Base-by-base conservation (phyloP, 2,888 invertebrate genomes). In the Hecatera dysodea region DNA sequence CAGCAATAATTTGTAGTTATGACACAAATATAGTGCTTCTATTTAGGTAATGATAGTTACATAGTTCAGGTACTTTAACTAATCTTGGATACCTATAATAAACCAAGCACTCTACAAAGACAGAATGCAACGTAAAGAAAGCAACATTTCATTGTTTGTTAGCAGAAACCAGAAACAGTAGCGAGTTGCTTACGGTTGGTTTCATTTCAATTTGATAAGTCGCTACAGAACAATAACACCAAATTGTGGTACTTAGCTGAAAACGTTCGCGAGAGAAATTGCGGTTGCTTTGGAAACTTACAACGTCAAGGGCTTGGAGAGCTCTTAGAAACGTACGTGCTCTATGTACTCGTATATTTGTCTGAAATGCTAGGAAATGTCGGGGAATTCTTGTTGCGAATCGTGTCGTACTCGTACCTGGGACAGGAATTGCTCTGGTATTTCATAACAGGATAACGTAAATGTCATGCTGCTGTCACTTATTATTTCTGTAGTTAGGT, bases 201-300 rank as follows among this genome's bases (percentile, higher is more conserved):
- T 86, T 75, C 75, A 76, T 74, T 63, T 72, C 64, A 79, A 75
- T 84, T 86, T 81, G 61, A 80, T 83, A 78, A 76, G 44, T 72
- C 61, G 50, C 66, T 64, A 67, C 73, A 62, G 59, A 75, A 82
- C 77, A 82, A 81, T 82, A 74, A 72, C 65, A 73, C 44, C 68
- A 79, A 84, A 81, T 84, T 84, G 76, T 77, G 59, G 60, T 78
- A 66, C 67, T 84, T 81, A 78, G 68, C 66, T 76, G 71, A 57
- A 78, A 78, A 75, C 48, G 64, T 70, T 67, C 57, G 65, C 44
- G 46, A 62, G 75, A 82, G 85, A 78, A 85, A 83, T 78, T 85
- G 75, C 56, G 67, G 70, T 62, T 73, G 67, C 71, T 72, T 70
- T 67, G 42, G 53, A 74, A 76, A 80, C 76, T 77, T 70, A 78